Base-by-base conservation (phyloP, 2,888 invertebrate species). In the Bellardia pandia region DNA sequence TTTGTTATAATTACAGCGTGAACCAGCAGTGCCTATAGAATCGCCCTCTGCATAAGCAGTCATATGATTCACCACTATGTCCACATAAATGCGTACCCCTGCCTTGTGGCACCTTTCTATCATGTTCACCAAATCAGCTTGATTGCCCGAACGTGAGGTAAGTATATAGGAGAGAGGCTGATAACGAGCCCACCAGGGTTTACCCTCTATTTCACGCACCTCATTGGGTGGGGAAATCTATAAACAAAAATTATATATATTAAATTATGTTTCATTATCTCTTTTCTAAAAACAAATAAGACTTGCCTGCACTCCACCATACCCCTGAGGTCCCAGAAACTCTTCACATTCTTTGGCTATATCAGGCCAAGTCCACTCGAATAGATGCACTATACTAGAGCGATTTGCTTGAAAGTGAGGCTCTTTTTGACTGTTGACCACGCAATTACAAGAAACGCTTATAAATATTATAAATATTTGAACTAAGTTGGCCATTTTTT, bases 151-250 rank as follows among this genome's bases (percentile, higher is more conserved):
- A 83, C 97, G 94, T 0, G 97, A 97, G 1, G 92, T 91, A 51
- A 97, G 93, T 14, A 94, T 94, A 94, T 97, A 98, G 33, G 97
- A 97, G 64, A 97, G 95, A 0, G 97, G 97, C 92, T 97, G 97
- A 92, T 97, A 97, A 23, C 97, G 94, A 92, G 97, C 97, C 95
- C 96, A 97, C 98, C 98, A 98, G 0, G 97, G 96, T 0, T 96
- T 94, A 77, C 94, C 93, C 5, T 92, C 88, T 81, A 96, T 93
- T 0, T 95, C 93, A 58, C 95, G 91, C 90, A 97, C 96, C 91
- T 97, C 97, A 90, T 95, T 96, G 0, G 96, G 95, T 8, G 97
- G 97, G 0, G 97, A 97, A n/a, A 96, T 94, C 89, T 90, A 45
- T 11, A 45, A 13, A 45, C 13, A 45, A 11, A 7, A 11, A 45